Base-by-base conservation (phyloP, 2,888 invertebrate genomes). In the Ochropleura leucogaster region DNA sequence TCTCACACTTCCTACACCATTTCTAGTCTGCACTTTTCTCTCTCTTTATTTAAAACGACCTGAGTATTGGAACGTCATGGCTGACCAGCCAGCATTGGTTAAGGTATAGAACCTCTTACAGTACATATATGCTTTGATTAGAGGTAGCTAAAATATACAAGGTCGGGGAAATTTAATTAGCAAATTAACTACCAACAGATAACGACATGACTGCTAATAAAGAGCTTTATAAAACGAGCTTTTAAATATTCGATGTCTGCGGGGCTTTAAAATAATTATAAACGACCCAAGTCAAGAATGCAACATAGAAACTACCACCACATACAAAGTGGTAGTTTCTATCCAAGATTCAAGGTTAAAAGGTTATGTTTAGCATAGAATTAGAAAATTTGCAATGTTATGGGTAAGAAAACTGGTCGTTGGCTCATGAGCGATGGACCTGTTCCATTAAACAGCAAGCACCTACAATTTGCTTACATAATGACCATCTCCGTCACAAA, bases 341-440 rank as follows among this genome's bases (percentile, higher is more conserved):
- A 65, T 30, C 53, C 20, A 80, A 72, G 75, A 59, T 10, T n/a
- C 6, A 9, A 46, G 64, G 67, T 65, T 40, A 64, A n/a, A 74
- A 67, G 63, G 75, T 40, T 67, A 53, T 16, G 46, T 51, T 18
- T 20, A 18, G 44, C 57, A 78, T 81, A 53, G 59, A 68, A 64
- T 64, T 80, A 68, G 63, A 80, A 30, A 78, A 78, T 47, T 73
- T 0, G 0, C 6, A 72, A 49, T 53, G 10, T 6, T 40, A 44
- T 44, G 42, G 10, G 14, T 66, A 44, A n/a, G 74, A 67, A 80
- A 80, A 74, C 77, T 42, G 30, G 74, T 66, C n/a, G 16, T 8
- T n/a, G 47, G 62, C 44, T 53, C 53, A 44, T 51, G 46, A 74
- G 47, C 20, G 30, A 40, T 55, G 44, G 14, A 62, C 55, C 65